These are phyloP conservation scores for Leptopilina syphax DNA, from an alignment of 2,888 invertebrate genomes.

Conservation along the genomic window DNA sequence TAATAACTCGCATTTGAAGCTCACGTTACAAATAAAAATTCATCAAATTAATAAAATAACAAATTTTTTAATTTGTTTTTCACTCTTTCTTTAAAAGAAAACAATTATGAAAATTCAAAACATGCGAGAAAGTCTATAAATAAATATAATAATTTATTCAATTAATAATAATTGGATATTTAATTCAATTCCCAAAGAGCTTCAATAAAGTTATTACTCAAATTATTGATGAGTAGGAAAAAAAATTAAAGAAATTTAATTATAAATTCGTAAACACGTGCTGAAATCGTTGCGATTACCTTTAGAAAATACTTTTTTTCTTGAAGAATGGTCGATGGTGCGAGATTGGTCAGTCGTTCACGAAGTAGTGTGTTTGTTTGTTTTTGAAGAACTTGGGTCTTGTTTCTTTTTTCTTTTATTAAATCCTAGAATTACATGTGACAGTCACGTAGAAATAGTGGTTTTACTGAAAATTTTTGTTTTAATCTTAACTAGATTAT, in stretches of 20 bases:
- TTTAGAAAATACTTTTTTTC: slow-evolving; percentile 11
- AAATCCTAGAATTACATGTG: slow-evolving; percentile 49
- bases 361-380: not conserved
- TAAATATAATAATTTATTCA: not conserved
- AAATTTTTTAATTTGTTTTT: not conserved
- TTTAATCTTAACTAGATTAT: slow-evolving; percentile 35
- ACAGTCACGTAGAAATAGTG: slow-evolving; percentile 27
- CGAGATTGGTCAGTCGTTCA: slow-evolving; percentile 45
- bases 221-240: slow-evolving; percentile 3
- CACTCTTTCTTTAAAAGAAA: too few relatives aligned
- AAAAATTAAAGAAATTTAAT: not conserved
- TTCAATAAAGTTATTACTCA: slow-evolving; percentile 14
- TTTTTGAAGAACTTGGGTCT: slow-evolving; percentile 43
- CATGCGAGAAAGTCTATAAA: not conserved
- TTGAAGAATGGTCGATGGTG: slow-evolving; percentile 51
- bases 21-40: not conserved
- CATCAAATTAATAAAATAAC: not conserved
- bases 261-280: slow-evolving; percentile 5
- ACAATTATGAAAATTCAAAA: not conserved
- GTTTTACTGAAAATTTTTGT: slow-evolving; percentile 29
- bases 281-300: slow-evolving; percentile 14
- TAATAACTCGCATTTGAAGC: slow-evolving; percentile 15
- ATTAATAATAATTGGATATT: not conserved
- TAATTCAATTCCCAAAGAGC: not conserved
- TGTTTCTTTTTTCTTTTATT: slow-evolving; percentile 32